A percentile compares a stretch with the other conserved stretches of the same genome.
These are phyloP conservation scores for Physella acuta DNA, from an alignment of 1,140 invertebrate genomes.

Conservation along the genomic window DNA sequence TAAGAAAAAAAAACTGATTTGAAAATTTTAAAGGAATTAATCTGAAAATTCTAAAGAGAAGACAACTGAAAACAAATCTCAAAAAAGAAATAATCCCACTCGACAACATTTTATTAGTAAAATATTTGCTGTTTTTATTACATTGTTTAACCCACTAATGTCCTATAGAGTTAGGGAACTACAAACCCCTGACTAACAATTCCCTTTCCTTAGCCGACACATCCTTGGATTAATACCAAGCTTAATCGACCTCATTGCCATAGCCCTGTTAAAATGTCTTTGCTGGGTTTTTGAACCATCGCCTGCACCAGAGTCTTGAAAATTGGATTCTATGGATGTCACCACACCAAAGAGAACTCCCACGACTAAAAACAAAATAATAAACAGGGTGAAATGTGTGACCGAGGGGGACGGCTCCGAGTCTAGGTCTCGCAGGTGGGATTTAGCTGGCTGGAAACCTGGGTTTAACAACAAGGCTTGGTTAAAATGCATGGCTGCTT, in stretches of 20 bases:
- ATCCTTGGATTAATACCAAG: constrained; percentile 61
- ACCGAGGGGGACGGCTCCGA: constrained; percentile 48
- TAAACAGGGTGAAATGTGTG: constrained; percentile 74
- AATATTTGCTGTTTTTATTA: no score
- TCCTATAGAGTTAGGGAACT: not conserved
- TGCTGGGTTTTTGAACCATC: constrained; percentile 66
- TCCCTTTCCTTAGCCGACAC: constrained; percentile 55
- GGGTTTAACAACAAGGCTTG: constrained; percentile 80
- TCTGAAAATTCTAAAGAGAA: no score
- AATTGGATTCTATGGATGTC: constrained; percentile 70
- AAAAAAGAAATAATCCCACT: no score
- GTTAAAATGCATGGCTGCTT: constrained; percentile 77
- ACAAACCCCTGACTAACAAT: constrained; percentile 21
- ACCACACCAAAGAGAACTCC: constrained; percentile 77
- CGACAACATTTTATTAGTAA: no score
- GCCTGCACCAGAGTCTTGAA: constrained; percentile 62
- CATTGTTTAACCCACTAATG: no score
- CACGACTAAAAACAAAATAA: constrained; percentile 79
- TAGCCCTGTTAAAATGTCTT: constrained; percentile 80
- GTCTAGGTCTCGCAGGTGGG: constrained; percentile 71
- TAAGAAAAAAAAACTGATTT: no score
- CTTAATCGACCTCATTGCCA: constrained; percentile 79
- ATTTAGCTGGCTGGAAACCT: constrained; percentile 76
- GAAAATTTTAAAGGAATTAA: no score
- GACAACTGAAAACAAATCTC: no score